phyloP scores from a whole-genome alignment of 2,888 invertebrate species.

The Mythimna albipuncta region DNA sequence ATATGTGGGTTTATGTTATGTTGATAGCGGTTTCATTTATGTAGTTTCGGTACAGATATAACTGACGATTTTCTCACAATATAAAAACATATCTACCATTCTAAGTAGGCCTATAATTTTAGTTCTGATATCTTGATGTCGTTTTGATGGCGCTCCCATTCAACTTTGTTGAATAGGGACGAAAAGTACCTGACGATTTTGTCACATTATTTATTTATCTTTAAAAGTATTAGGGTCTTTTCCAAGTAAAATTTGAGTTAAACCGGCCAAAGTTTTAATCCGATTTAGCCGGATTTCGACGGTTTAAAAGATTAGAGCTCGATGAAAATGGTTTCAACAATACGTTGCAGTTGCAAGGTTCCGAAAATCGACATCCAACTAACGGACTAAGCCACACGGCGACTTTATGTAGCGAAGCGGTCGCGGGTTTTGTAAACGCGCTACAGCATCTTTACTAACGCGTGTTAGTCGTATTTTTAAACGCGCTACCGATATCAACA shows the following conservation, averaged over 20 bases:
- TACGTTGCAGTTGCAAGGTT: conserved; percentile 24
- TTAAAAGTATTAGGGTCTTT: neutral
- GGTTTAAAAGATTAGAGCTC: conserved; percentile 41
- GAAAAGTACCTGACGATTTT: neutral
- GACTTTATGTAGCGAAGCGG: no score
- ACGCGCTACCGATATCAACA: no score
- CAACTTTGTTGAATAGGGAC: neutral
- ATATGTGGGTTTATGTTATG: neutral
- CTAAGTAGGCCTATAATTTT: no score
- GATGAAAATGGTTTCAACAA: conserved; percentile 24
- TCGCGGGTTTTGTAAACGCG: no score
- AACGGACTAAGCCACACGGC: no score
- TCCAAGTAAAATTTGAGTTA: conserved; percentile 1
- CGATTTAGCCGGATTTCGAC: conserved; percentile 30
- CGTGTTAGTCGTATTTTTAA: no score
- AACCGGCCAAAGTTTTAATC: conserved; percentile 23
- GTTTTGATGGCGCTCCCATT: no score
- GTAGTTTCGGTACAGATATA: neutral
- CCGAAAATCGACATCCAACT: conserved; percentile 7
- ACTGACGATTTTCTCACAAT: neutral
- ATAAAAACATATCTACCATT: neutral
- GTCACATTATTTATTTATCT: neutral
- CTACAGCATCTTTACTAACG: no score
- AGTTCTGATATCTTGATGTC: no score
- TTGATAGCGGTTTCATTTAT: neutral